A percentile compares a stretch with the other conserved stretches of the same genome.
These are phyloP conservation scores for Hypselothyrea guttata DNA, from an alignment of 2,888 invertebrate species.

Conservation along the genomic window DNA sequence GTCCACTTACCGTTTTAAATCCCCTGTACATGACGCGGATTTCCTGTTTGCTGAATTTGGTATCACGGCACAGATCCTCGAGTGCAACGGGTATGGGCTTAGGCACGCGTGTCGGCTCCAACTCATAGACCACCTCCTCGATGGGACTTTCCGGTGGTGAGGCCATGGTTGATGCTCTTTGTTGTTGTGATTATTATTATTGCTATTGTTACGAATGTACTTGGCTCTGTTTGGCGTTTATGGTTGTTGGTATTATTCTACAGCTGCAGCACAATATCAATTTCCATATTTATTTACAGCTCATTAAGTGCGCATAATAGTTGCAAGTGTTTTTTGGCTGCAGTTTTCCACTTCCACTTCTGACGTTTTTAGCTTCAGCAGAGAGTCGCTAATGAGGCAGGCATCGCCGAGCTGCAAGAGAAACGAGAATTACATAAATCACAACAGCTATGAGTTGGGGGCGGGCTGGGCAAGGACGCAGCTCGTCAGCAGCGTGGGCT, in stretches of 20 bases:
- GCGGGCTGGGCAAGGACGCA: constrained; percentile 36
- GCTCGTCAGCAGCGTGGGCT: constrained; percentile 27
- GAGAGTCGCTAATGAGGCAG: constrained; percentile 69
- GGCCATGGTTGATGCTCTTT: constrained; percentile 85
- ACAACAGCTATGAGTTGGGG: constrained; percentile 11
- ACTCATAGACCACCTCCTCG: constrained; percentile 93
- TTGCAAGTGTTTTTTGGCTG: constrained; percentile 7
- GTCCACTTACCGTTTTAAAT: constrained; percentile 87
- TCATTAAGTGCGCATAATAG: constrained; percentile 6
- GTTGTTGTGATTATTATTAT: not conserved
- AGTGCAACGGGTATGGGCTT: constrained; percentile 93
- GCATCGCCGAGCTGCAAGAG: constrained; percentile 48
- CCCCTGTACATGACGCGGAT: constrained; percentile 98
- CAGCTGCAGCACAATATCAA: constrained; percentile 32
- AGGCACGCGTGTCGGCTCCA: constrained; percentile 89
- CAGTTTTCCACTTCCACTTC: constrained; percentile 32
- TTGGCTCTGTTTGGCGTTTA: not conserved
- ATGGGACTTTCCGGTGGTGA: constrained; percentile 93
- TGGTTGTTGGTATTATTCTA: constrained; percentile 11
- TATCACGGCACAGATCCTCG: constrained; percentile 95
- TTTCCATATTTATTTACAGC: constrained; percentile 36
- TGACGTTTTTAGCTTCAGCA: constrained; percentile 28
- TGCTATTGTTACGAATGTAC: not conserved
- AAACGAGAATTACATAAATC: constrained; percentile 39
- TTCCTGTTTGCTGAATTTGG: constrained; percentile 97